Evolutionary conservation across 2,113 vertebrate species (phyloP).

Genomic region (Phyllostomus discolor): DNA sequence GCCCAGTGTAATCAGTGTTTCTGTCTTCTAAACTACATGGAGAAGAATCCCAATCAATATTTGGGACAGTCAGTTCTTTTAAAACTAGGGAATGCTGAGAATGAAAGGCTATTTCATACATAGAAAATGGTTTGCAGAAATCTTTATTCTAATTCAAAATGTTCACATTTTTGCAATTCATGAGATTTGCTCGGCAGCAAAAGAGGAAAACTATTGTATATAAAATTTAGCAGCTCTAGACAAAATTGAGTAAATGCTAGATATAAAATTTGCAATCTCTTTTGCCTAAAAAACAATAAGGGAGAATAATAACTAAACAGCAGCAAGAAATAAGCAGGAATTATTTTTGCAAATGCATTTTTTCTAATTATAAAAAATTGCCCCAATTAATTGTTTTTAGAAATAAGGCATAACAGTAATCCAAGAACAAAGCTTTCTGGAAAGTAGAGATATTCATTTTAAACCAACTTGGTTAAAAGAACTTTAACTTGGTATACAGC

Average conservation of each 20-base stretch:
- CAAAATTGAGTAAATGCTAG: constrained; percentile 33
- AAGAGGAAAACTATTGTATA: constrained; percentile 36
- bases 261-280: neutral
- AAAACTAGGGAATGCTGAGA: neutral
- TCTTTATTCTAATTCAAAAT: constrained; percentile 55
- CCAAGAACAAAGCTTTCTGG: neutral
- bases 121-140: constrained; percentile 36
- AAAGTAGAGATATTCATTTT: constrained; percentile 41
- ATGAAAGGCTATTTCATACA: neutral
- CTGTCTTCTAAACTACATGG: constrained; percentile 46
- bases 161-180: constrained; percentile 45
- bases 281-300: constrained; percentile 17
- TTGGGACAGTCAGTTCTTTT: constrained; percentile 40
- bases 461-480: constrained; percentile 24
- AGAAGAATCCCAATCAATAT: constrained; percentile 60
- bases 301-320: constrained; percentile 37
- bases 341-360: constrained; percentile 14
- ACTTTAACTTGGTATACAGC: neutral
- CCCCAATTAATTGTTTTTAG: constrained; percentile 39
- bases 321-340: constrained; percentile 31
- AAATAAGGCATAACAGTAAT: neutral
- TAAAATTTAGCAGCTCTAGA: constrained; percentile 34
- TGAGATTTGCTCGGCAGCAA: constrained; percentile 32
- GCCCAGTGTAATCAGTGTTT: constrained; percentile 52
- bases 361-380: constrained; percentile 54